Conservation (phyloP, 35 echinoderm and acorn worm genomes). For the Chiridota heheva region DNA sequence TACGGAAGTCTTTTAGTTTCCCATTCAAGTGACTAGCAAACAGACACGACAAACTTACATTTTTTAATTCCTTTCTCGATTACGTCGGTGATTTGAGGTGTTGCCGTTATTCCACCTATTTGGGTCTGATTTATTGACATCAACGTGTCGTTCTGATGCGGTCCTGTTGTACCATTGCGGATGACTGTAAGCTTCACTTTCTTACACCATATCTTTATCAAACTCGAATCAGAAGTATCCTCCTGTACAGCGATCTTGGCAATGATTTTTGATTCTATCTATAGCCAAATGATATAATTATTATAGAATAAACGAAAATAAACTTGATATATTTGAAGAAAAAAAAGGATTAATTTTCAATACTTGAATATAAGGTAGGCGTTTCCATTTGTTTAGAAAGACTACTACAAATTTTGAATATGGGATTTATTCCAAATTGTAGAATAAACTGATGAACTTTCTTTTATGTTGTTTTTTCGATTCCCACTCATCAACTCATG, state of each 20-base stretch:
- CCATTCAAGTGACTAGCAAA: not conserved
- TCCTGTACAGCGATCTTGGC: constrained; percentile 65
- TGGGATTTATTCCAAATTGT: too few relatives aligned
- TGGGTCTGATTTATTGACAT: not conserved
- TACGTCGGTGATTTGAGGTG: not conserved
- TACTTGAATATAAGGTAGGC: too few relatives aligned
- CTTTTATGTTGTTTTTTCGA: too few relatives aligned
- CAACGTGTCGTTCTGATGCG: not conserved
- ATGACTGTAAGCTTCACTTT: constrained; percentile 35
- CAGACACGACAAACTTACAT: constrained; percentile 22
- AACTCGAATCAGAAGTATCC: constrained; percentile 34
- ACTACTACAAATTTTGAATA: too few relatives aligned
- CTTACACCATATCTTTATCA: constrained; percentile 83
- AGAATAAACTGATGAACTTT: too few relatives aligned
- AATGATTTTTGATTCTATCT: constrained; percentile 73
- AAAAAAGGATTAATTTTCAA: too few relatives aligned
- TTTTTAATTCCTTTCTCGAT: constrained; percentile 36
- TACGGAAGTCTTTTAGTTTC: not conserved
- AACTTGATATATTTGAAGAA: too few relatives aligned
- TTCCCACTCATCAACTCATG: too few relatives aligned
- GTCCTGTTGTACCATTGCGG: not conserved
- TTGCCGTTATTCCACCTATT: not conserved
- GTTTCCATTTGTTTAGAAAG: too few relatives aligned
- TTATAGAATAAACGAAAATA: too few relatives aligned
- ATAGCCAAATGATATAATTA: too few relatives aligned